Evolutionary conservation across 2,888 invertebrate species (phyloP), one percentile per base, ranked within the genome.

Genomic region (Octonoba sinensis): DNA sequence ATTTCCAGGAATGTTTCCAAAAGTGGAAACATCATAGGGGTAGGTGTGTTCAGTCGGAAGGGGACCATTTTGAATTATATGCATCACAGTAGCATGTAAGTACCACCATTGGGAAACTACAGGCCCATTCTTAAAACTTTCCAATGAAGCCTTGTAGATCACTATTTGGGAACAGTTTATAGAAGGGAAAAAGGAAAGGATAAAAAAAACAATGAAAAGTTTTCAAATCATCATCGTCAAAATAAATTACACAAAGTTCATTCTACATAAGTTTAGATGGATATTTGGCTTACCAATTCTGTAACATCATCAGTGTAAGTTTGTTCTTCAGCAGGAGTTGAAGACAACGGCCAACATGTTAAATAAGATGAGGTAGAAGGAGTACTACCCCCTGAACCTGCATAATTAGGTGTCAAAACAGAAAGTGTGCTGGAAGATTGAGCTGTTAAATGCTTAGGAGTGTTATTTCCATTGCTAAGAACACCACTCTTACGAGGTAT

Each of bases 391-490:
- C 64, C 77, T n/a, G 75, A 71, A 47, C 57, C 66, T 54, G 54
- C 76, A 67, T 76, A 74, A 74, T 54, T 70, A 22, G 83, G 78
- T 36, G 70, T 47, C 44, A 75, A 59, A 46, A 69, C 67, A 24
- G 78, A 74, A n/a, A 82, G 49, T 56, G 83, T 67, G 57, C 27
- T 78, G 60, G 73, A 73, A 59, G 83, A 70, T 59, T 82, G 82
- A n/a, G 74, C 56, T 22, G 74, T 73, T 22, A 70, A 18, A 47
- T 83, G 83, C 24, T 78, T 83, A 20, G 83, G 83, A 22, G 83
- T 83, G 24, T 65, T 74, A 20, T 51, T 73, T 44, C 78, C 83
- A 69, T 72, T 70, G 72, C 70, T 78, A 16, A 62, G 24, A 3
- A 66, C 22, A 18, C 67, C 82, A 69, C 76, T 69, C 54, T 77